Conservation (phyloP, 2,797 vertebrate species). For the Neosalanx taihuensis region DNA sequence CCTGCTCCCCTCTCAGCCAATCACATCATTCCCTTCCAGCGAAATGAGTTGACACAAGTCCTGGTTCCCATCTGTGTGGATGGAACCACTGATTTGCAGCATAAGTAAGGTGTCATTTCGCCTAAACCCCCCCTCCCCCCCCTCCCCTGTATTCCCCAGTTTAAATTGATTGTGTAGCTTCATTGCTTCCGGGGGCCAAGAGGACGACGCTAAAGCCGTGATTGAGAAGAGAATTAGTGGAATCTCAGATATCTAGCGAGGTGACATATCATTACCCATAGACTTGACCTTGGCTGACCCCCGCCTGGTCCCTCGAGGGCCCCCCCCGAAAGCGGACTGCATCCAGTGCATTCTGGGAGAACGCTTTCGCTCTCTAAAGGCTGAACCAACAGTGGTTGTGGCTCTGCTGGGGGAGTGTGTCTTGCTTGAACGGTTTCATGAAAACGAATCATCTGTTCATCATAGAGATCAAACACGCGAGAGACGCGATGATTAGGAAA, state of each 20-base stretch:
- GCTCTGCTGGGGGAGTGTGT: slow-evolving; percentile 82
- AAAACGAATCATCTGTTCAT: slow-evolving; percentile 99
- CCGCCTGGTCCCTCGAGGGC: slow-evolving; percentile 79
- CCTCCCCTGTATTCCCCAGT: slow-evolving; percentile 55
- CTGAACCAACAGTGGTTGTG: slow-evolving; percentile 92
- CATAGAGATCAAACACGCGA: slow-evolving; percentile 97
- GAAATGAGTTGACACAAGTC: slow-evolving; percentile 46
- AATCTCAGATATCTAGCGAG: slow-evolving; percentile 88
- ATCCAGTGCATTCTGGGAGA: slow-evolving; percentile 35
- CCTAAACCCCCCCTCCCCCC: not conserved
- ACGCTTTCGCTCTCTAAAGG: slow-evolving; percentile 75
- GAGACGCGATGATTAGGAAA: slow-evolving; percentile 91
- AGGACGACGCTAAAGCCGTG: slow-evolving; percentile 75
- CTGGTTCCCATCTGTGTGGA: slow-evolving; percentile 82
- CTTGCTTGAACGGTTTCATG: slow-evolving; percentile 96
- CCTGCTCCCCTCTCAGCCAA: slow-evolving; percentile 7
- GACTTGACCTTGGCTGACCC: slow-evolving; percentile 89
- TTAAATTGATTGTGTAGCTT: slow-evolving; percentile 80
- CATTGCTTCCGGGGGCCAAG: slow-evolving; percentile 65
- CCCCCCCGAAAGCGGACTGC: slow-evolving; percentile 29
- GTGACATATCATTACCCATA: slow-evolving; percentile 98
- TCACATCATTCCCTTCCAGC: slow-evolving; percentile 34
- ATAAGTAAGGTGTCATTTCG: slow-evolving; percentile 77
- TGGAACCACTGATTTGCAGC: slow-evolving; percentile 68
- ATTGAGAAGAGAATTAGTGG: slow-evolving; percentile 92